A percentile compares a stretch with the other conserved stretches of the same genome.
These are phyloP conservation scores for Atrichornis clamosus DNA, from an alignment of 2,113 vertebrate genomes.

Conservation along the genomic window DNA sequence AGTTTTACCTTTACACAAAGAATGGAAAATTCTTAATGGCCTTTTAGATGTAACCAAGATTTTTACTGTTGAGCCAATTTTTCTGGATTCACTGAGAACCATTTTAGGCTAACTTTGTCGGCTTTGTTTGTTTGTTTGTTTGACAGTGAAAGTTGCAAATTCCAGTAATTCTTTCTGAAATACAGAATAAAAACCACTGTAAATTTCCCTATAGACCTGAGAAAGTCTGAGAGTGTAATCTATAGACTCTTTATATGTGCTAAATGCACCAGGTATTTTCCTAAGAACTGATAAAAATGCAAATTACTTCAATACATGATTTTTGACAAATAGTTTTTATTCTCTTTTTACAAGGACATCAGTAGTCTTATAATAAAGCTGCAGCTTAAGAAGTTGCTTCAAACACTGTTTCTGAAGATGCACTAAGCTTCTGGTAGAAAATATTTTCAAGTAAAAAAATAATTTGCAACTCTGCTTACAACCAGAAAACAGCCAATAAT, in stretches of 20 bases:
- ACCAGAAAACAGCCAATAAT: neutral
- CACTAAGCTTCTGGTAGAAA: neutral
- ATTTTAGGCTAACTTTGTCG: neutral
- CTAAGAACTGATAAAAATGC: neutral
- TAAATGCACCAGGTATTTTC: neutral
- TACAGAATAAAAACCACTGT: neutral
- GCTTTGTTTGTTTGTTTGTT: neutral
- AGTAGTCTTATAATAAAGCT: neutral
- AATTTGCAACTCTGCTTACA: neutral
- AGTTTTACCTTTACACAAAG: neutral
- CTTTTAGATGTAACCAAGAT: neutral
- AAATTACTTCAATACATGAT: neutral
- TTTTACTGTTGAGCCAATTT: neutral
- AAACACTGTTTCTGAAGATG: neutral
- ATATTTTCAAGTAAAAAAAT: neutral
- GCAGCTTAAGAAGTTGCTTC: neutral
- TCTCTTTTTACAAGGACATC: neutral
- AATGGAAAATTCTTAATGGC: neutral
- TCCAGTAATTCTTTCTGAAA: neutral
- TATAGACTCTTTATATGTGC: neutral
- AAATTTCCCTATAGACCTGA: neutral
- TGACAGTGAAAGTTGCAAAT: neutral
- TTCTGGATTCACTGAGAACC: neutral
- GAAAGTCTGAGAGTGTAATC: neutral
- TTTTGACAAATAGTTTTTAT: neutral